Conservation (phyloP, 2,797 vertebrate species). For the Coendou prehensilis region DNA sequence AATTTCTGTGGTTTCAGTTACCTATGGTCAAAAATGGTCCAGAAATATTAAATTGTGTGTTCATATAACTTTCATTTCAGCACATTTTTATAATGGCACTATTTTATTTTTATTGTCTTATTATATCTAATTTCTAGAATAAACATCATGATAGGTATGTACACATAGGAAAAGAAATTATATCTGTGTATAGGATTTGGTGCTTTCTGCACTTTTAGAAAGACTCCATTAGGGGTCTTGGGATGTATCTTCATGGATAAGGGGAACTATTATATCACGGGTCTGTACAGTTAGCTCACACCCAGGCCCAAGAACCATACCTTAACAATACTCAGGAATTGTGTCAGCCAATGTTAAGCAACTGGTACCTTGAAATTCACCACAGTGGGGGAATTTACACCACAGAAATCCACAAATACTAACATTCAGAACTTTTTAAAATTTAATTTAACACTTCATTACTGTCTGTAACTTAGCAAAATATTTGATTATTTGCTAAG, state of each 20-base stretch:
- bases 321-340: not conserved
- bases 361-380: not conserved
- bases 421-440: not conserved
- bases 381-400: not conserved
- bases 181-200: not conserved
- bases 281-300: not conserved
- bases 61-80: not conserved
- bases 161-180: not conserved
- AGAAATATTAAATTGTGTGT: not conserved
- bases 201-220: not conserved
- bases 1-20: not conserved
- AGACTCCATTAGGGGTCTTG: not conserved
- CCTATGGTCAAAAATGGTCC: no score
- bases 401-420: not conserved
- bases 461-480: constrained; percentile 4
- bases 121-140: not conserved
- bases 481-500: constrained; percentile 14
- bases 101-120: not conserved
- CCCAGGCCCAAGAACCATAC: not conserved
- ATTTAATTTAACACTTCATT: not conserved
- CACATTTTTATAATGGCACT: not conserved
- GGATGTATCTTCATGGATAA: not conserved
- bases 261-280: not conserved
- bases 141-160: not conserved
- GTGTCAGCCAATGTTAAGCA: not conserved